A percentile compares a stretch with the other conserved stretches of the same genome.
These are phyloP conservation scores for Iselma pallidipennis DNA, from an alignment of 2,888 invertebrate species.

Conservation along the genomic window DNA sequence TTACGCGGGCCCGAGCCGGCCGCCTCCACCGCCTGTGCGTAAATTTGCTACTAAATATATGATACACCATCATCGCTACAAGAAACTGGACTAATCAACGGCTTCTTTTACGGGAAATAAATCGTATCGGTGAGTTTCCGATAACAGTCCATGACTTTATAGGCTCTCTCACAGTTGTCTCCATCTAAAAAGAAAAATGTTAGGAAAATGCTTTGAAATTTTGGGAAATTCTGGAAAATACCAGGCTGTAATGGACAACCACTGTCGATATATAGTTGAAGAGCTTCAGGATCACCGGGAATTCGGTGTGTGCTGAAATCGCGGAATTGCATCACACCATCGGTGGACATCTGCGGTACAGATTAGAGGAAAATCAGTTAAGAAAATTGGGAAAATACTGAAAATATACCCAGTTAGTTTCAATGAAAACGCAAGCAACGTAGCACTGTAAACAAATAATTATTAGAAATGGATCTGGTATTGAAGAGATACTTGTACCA, in stretches of 20 bases:
- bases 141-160: background rate
- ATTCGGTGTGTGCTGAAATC: background rate
- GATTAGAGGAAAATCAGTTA: background rate
- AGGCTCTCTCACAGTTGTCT: background rate
- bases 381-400: background rate
- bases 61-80: background rate
- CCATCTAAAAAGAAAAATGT: background rate
- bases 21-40: no score
- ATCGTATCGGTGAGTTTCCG: background rate
- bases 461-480: no score
- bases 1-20: no score
- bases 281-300: background rate
- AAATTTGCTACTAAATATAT: no score
- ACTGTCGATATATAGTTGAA: background rate
- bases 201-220: background rate
- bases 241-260: background rate
- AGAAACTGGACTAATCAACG: no score
- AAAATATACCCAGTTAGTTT: background rate
- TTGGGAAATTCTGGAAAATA: background rate
- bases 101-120: background rate
- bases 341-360: background rate
- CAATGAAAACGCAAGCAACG: background rate
- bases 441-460: background rate
- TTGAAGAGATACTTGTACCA: background rate
- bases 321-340: background rate